Base-by-base conservation (phyloP, 2,888 invertebrate genomes). In the Megalurothrips usitatus region DNA sequence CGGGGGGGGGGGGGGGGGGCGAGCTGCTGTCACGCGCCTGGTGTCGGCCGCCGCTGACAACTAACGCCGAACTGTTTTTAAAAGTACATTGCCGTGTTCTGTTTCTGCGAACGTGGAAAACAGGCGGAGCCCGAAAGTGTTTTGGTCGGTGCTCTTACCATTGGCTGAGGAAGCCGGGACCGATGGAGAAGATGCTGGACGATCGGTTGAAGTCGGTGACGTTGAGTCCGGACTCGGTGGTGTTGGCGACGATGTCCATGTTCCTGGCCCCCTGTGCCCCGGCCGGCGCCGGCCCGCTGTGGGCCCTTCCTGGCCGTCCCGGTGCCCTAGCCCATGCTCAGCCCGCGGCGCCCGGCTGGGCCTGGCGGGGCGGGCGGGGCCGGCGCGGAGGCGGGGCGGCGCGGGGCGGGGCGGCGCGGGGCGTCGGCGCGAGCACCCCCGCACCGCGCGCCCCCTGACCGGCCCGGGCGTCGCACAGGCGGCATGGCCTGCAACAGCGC, bases 141-240 rank as follows among this genome's bases (percentile, higher is more conserved):
- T n/a, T n/a, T n/a, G n/a, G n/a, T n/a, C n/a, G n/a, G 9, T 17
- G 9, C 52, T 81, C 83, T 83, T 52, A 83, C 83, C 83, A 83
- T 75, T 82, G 83, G 12, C 81, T 82, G 81, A 83, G 82, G 81
- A 82, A 83, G 47, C 82, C 83, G 8, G 83, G 82, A 1, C 83
- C 83, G 52, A 83, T 83, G 82, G 82, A 79, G 80, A 80, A 83
- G 75, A 83, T 83, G 80, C 82, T 78, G 78, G 83, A 80, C 0
- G 82, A 81, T 28, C 82, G 81, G 81, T 83, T 83, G 63, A 81
- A 79, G 23, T 83, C 83, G 48, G 83, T 82, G 81, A 80, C 83
- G 81, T 83, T 83, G 81, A 80, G 80, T 79, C 81, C 81, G n/a
- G 68, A 75, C 68, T 75, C 68, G 68, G 68, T 75, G 68, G 68